These are phyloP conservation scores for Tipula unca DNA, from an alignment of 2,888 invertebrate species.

Conservation along the genomic window DNA sequence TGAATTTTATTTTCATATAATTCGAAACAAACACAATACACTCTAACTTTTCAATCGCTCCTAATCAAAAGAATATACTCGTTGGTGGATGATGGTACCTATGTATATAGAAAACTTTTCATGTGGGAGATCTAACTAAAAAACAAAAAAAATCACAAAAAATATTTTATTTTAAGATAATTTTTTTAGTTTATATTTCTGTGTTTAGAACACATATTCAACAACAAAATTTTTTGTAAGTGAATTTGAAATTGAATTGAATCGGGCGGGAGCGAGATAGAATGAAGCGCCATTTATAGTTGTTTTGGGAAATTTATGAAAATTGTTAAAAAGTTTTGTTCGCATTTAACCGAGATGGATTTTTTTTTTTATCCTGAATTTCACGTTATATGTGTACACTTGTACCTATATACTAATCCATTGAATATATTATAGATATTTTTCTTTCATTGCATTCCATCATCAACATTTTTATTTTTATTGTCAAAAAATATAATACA, in stretches of 20 bases:
- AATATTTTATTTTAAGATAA: not conserved
- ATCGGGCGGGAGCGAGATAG: not conserved
- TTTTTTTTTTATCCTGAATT: not conserved
- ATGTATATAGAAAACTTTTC: not conserved
- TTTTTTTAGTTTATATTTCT: not conserved
- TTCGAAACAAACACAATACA: not conserved
- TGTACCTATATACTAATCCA: not conserved
- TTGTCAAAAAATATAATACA: not conserved
- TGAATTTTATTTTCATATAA: not conserved
- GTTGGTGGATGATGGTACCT: not conserved
- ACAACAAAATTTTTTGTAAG: not conserved
- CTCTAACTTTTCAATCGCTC: not conserved
- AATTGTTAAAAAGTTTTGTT: not conserved
- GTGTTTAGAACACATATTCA: not conserved
- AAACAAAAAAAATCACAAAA: not conserved
- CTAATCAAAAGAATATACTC: not conserved
- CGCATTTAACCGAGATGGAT: not conserved
- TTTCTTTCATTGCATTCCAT: not conserved
- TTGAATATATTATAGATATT: not conserved
- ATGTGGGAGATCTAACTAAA: not conserved
- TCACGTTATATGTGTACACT: not conserved
- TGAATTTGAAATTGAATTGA: not conserved
- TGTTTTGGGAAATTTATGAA: not conserved
- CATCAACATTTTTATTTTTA: not conserved
- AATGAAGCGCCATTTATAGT: not conserved